These are phyloP conservation scores for Ferrisia virgata DNA, from an alignment of 2,888 invertebrate species.

Conservation along the genomic window DNA sequence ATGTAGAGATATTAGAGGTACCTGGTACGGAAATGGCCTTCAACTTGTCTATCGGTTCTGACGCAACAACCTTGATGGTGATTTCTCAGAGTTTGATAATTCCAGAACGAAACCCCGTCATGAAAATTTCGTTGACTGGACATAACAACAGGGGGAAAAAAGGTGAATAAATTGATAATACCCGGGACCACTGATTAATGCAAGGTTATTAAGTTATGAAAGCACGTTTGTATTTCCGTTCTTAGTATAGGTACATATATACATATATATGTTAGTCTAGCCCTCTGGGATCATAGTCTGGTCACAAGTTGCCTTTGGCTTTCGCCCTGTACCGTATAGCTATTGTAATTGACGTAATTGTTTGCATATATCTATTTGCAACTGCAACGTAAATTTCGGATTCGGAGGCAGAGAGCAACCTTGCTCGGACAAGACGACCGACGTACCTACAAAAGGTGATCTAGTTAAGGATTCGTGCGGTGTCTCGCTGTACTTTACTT, in stretches of 20 bases:
- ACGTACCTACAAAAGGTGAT: conserved; percentile 22
- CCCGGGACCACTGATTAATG: neutral
- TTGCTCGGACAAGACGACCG: neutral
- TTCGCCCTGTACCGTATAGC: neutral
- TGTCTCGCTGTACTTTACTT: neutral
- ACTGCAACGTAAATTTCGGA: neutral
- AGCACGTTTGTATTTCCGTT: neutral
- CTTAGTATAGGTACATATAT: no score
- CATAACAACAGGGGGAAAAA: neutral
- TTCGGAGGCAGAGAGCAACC: neutral
- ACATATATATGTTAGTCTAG: no score
- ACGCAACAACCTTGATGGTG: neutral
- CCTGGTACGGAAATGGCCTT: neutral
- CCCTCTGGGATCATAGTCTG: neutral
- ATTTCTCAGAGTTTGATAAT: neutral
- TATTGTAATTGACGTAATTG: neutral
- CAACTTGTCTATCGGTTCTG: neutral
- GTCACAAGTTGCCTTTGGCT: neutral
- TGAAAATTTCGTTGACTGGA: neutral
- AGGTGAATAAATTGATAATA: neutral
- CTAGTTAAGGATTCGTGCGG: conserved; percentile 5
- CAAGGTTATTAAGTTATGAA: neutral
- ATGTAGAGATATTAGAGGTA: neutral
- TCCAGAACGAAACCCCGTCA: neutral
- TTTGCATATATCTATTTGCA: neutral